A percentile compares a stretch with the other conserved stretches of the same genome.
phyloP scores from a whole-genome alignment of 2,797 vertebrate genomes.

The Alosa sapidissima region DNA sequence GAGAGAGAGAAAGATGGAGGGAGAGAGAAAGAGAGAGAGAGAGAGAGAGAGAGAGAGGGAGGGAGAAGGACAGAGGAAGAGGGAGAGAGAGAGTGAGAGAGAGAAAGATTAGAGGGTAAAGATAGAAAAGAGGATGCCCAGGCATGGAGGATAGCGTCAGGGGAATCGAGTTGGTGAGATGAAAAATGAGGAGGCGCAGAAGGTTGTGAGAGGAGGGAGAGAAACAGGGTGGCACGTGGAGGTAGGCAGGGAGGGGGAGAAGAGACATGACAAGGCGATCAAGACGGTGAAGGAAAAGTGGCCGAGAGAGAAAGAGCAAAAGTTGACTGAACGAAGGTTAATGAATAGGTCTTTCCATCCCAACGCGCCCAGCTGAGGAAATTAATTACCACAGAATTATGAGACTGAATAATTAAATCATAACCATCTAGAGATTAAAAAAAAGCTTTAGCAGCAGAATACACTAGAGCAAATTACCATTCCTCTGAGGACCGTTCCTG shows the following conservation, averaged over 20 bases:
- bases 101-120: not conserved
- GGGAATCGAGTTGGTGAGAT: not conserved
- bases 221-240: not conserved
- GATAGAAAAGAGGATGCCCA: not conserved
- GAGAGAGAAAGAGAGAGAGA: conserved; percentile 8
- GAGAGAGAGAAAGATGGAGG: not conserved
- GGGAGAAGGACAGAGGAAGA: not conserved
- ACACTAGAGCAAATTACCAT: conserved; percentile 51
- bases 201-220: not conserved
- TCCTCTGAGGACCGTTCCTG: conserved; percentile 42
- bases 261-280: not conserved
- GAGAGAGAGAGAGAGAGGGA: not conserved
- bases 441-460: conserved; percentile 4
- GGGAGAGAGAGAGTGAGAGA: not conserved
- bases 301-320: not conserved
- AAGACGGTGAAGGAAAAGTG: not conserved
- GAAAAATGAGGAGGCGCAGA: not conserved
- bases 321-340: conserved; percentile 20
- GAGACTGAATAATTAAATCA: conserved; percentile 55
- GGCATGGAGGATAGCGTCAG: not conserved
- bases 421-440: conserved; percentile 28
- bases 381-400: conserved; percentile 51
- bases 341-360: conserved; percentile 16
- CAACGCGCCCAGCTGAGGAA: conserved; percentile 29
- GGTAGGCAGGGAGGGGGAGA: not conserved